Evolutionary conservation across 2,797 vertebrate species (phyloP).

Genomic region (Delichon dasypus): DNA sequence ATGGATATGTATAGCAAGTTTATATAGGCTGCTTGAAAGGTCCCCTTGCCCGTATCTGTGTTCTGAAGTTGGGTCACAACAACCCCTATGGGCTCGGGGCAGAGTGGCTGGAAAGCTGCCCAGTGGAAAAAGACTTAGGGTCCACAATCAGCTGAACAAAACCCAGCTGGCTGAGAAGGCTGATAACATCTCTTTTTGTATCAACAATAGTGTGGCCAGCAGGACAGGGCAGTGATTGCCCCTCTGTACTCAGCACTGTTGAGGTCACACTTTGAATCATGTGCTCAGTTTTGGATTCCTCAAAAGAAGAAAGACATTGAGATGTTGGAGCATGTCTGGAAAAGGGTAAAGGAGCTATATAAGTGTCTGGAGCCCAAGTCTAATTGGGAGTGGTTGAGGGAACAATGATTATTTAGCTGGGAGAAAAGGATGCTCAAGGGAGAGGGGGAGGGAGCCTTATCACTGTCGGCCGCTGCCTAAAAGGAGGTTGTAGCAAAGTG

Average conservation of each 20-base stretch:
- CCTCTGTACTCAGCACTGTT: too few species aligned
- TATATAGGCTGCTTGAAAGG: neutral
- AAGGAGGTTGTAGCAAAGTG: neutral
- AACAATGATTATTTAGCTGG: neutral
- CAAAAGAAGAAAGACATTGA: neutral
- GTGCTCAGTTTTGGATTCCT: neutral
- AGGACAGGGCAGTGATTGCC: neutral
- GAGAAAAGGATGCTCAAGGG: neutral
- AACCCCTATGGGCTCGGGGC: neutral
- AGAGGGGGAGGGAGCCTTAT: fast-evolving
- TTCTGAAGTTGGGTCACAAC: neutral
- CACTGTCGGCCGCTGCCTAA: neutral
- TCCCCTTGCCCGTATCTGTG: too few species aligned
- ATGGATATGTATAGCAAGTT: neutral
- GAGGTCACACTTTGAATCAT: neutral
- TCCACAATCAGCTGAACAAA: neutral
- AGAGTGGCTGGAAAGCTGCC: neutral
- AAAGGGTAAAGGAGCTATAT: neutral
- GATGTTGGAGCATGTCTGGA: neutral
- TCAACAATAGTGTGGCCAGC: neutral
- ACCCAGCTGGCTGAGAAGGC: neutral
- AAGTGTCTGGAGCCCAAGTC: neutral
- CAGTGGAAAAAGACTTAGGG: fast-evolving
- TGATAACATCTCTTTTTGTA: neutral
- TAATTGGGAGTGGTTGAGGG: neutral